Conservation (phyloP, 2,888 invertebrate genomes). For the Graphium colonna region DNA sequence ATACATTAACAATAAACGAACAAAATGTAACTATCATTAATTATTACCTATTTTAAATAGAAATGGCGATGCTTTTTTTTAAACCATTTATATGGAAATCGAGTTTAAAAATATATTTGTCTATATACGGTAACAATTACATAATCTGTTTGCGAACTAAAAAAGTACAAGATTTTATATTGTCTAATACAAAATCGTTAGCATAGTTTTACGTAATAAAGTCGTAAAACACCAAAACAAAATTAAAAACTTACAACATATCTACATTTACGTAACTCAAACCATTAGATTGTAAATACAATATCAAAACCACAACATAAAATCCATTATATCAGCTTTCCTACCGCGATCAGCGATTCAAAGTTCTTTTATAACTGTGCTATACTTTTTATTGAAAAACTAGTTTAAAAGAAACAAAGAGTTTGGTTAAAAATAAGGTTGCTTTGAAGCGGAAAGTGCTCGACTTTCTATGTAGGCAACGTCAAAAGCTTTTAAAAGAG, state of each 20-base stretch:
- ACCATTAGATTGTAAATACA: not conserved
- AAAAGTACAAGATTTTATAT: not conserved
- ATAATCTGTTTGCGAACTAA: not conserved
- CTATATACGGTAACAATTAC: not conserved
- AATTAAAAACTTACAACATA: not conserved
- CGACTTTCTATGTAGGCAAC: not conserved
- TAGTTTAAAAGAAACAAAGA: no score
- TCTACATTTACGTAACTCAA: not conserved
- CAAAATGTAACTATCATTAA: no score
- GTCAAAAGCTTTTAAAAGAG: not conserved
- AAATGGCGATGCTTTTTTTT: no score
- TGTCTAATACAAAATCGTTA: not conserved
- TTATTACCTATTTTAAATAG: no score
- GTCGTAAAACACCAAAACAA: not conserved
- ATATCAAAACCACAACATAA: not conserved
- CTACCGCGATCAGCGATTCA: not conserved
- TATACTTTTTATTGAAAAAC: not conserved
- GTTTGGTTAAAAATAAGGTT: no score
- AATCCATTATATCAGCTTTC: not conserved
- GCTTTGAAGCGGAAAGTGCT: not conserved
- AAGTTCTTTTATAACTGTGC: not conserved
- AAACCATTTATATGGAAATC: no score
- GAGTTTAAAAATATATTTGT: no score
- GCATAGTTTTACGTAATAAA: not conserved
- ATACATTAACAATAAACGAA: no score